Percentiles rank a stretch among this genome's conserved stretches.
Conservation (phyloP, 2,888 invertebrate species). For the Megaustenia siamemsis region DNA sequence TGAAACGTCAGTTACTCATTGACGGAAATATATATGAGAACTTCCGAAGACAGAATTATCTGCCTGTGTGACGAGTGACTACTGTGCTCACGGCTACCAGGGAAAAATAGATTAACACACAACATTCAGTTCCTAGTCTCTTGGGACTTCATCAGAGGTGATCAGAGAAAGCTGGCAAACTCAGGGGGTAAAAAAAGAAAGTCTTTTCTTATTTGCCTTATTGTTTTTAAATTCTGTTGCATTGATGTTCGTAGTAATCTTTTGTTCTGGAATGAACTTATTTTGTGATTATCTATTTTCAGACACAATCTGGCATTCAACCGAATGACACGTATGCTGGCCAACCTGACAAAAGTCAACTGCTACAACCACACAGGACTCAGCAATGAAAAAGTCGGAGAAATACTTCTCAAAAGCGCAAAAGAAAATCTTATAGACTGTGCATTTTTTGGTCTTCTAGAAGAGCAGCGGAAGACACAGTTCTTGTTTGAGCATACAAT, state of each 20-base stretch:
- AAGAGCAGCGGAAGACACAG: constrained; percentile 88
- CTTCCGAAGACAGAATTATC: no score
- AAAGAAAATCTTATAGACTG: constrained; percentile 92
- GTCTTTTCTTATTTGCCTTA: background rate
- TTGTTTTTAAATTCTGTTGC: background rate
- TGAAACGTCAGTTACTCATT: no score
- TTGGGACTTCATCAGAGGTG: no score
- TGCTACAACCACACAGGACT: constrained; percentile 85
- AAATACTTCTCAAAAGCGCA: constrained; percentile 92
- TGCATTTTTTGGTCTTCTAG: constrained; percentile 97
- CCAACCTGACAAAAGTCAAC: constrained; percentile 94
- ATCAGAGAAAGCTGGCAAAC: no score
- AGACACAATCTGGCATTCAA: constrained; percentile 94
- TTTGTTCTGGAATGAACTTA: background rate
- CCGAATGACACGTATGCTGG: constrained; percentile 97
- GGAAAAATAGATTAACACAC: no score
- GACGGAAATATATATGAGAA: no score
- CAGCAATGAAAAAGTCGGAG: constrained; percentile 61
- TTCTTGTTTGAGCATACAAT: constrained; percentile 78
- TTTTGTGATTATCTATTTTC: background rate
- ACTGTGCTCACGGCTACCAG: no score
- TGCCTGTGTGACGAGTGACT: no score
- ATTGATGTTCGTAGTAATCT: background rate
- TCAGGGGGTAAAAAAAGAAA: no score
- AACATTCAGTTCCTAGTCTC: no score